Evolutionary conservation across 35 echinoderm and acorn worm genomes (phyloP).

Genomic region (Holothuria glaberrima): DNA sequence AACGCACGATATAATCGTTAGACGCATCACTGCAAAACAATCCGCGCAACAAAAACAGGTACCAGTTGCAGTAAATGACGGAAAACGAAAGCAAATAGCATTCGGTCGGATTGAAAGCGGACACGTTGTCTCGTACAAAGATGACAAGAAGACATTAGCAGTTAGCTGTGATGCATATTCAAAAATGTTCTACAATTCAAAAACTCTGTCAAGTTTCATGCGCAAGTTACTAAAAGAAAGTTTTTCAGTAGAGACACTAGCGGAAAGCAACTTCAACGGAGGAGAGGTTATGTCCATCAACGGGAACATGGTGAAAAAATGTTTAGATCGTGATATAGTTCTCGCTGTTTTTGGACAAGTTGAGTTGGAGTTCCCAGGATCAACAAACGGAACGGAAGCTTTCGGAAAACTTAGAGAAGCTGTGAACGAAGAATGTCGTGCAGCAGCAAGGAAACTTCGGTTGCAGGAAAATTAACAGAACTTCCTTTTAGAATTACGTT

Average conservation of each 20-base stretch:
- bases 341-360: slow-evolving; percentile 11
- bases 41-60: slow-evolving; percentile 7
- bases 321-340: not conserved
- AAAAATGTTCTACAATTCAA: slow-evolving; percentile 6
- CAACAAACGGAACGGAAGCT: not conserved
- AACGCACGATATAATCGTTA: not conserved
- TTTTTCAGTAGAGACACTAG: slow-evolving; percentile 13
- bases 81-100: not conserved
- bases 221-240: not conserved
- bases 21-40: slow-evolving; percentile 20
- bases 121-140: slow-evolving; percentile 2
- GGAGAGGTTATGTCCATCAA: not conserved
- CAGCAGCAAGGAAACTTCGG: not conserved
- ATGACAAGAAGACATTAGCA: slow-evolving; percentile 2
- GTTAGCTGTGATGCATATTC: not conserved
- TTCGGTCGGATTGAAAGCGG: not conserved
- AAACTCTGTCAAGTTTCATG: slow-evolving; percentile 14
- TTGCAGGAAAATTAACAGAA: slow-evolving; percentile 16
- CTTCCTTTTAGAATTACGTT: too few relatives aligned
- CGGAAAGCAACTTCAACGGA: slow-evolving; percentile 1
- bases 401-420: not conserved
- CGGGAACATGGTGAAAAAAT: not conserved
- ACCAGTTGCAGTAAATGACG: not conserved
- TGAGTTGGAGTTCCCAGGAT: slow-evolving; percentile 4
- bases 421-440: slow-evolving; percentile 8